Percentiles rank a stretch among this genome's conserved stretches.
Conservation (phyloP, 2,797 vertebrate species). For the Eupleurogrammus muticus region DNA sequence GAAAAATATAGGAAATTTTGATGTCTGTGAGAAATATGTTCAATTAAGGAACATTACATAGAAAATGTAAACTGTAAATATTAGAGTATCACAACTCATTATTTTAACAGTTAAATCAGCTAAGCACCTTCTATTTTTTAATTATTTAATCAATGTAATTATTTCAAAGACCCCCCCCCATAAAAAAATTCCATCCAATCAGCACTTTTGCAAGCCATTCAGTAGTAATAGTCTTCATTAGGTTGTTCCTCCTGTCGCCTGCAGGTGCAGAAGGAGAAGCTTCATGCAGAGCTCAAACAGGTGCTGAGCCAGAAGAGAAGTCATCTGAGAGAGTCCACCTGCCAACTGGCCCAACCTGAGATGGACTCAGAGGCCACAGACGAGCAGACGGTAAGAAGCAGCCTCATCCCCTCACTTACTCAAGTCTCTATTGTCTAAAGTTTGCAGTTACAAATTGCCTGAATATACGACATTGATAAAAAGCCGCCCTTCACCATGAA, state of each 20-base stretch:
- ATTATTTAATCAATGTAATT: no score
- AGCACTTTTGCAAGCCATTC: no score
- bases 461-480: neutral
- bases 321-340: constrained; percentile 75
- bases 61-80: neutral
- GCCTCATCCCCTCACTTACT: neutral
- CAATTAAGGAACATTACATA: no score
- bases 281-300: constrained; percentile 91
- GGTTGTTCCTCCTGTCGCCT: constrained; percentile 7
- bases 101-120: no score
- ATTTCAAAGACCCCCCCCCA: no score
- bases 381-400: constrained; percentile 76
- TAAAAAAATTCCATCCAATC: no score
- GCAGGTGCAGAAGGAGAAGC: constrained; percentile 88
- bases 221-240: no score
- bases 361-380: constrained; percentile 84
- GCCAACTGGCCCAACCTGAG: constrained; percentile 67
- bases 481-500: neutral
- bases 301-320: constrained; percentile 88
- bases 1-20: no score
- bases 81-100: neutral
- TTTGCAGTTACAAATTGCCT: neutral
- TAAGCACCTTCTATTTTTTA: no score
- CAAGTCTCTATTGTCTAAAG: neutral
- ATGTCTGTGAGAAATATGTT: no score